Base-by-base conservation (phyloP, 2,888 invertebrate species). In the Isoperla grammatica region DNA sequence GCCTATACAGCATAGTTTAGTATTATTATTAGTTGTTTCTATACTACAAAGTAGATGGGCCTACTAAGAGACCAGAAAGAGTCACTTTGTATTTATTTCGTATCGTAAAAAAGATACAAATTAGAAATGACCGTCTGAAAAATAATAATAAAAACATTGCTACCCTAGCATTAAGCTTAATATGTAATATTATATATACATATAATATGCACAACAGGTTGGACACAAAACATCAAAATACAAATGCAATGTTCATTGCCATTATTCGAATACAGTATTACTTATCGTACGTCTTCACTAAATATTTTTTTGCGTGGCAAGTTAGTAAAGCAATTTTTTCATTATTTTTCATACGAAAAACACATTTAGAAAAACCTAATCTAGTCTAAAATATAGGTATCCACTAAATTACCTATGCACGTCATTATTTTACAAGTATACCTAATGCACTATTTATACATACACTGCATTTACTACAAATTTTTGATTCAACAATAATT, bases 321-420 rank as follows among this genome's bases (percentile, higher is more conserved):
- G 42, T 40, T 40, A 13, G n/a, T 40, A 40, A 40, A 15, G 13
- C 15, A n/a, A n/a, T 40, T 40, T 40, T 40, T 15, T 40, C 13
- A 40, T 6, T 29, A 29, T 29, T 29, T 40, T 40, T 5, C 15
- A 13, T 40, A 40, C 11, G 13, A 40, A 40, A 40, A 40, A 40
- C 6, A 40, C 42, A 40, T 40, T 40, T 40, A 40, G 42, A 40
- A 40, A 29, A 40, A 40, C 42, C 42, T 40, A 40, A 40, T 40
- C 42, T 40, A 13, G 11, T 12, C 29, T 29, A 29, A 29, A 29
- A n/a, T n/a, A n/a, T n/a, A 4, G 15, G n/a, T 40, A 40, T 40
- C 12, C 12, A 12, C 42, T 40, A 40, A 29, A 4, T 40, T 40
- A 40, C 42, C 6, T 40, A 40, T 6, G 11, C 12, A 40, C 42